These are phyloP conservation scores for Parnassius smintheus DNA, from an alignment of 2,888 invertebrate genomes.

Conservation along the genomic window DNA sequence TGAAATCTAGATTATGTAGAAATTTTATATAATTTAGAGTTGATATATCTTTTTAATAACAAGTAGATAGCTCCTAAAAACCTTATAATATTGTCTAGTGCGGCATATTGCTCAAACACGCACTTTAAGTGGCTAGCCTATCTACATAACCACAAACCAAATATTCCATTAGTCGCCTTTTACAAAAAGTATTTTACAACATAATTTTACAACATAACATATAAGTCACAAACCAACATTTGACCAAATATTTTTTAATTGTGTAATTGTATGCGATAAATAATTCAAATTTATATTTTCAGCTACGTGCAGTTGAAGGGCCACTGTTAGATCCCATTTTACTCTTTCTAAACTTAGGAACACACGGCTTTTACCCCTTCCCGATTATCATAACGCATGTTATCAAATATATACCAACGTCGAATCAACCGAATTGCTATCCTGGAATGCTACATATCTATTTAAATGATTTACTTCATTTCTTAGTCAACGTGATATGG, in stretches of 20 bases:
- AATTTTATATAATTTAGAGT: too few relatives aligned
- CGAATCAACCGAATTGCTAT: slow-evolving; percentile 48
- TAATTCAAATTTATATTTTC: slow-evolving; percentile 27
- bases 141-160: too few relatives aligned
- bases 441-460: slow-evolving; percentile 62
- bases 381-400: slow-evolving; percentile 49
- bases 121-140: too few relatives aligned
- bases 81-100: too few relatives aligned
- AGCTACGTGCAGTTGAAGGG: slow-evolving; percentile 46
- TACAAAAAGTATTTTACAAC: too few relatives aligned
- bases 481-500: slow-evolving; percentile 62
- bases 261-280: not conserved
- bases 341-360: slow-evolving; percentile 58
- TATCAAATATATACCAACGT: slow-evolving; percentile 44
- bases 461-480: slow-evolving; percentile 53
- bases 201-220: too few relatives aligned
- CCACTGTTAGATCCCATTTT: slow-evolving; percentile 55
- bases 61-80: too few relatives aligned
- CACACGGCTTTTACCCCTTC: slow-evolving; percentile 64
- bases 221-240: too few relatives aligned
- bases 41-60: too few relatives aligned
- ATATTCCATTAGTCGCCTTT: not conserved
- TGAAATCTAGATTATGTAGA: too few relatives aligned
- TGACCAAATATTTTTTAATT: too few relatives aligned
- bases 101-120: too few relatives aligned